These are phyloP conservation scores for Cryptosula pallasiana DNA, from an alignment of 2,888 invertebrate genomes.

Conservation along the genomic window DNA sequence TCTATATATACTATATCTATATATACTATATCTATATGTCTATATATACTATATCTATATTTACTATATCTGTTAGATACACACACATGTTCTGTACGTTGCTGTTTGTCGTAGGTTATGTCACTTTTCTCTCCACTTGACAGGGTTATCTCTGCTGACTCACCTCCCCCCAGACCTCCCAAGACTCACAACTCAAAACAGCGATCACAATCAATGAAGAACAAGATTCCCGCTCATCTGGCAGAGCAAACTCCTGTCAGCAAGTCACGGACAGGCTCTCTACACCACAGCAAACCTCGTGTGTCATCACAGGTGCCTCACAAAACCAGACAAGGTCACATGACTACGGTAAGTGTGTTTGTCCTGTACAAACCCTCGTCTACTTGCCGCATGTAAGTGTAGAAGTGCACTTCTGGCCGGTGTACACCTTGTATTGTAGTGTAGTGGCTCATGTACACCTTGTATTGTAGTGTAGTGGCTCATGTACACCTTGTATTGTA, in stretches of 20 bases:
- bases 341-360: neutral
- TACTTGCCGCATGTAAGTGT: too few relatives aligned
- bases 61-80: too few relatives aligned
- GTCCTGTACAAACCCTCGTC: neutral
- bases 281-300: neutral
- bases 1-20: too few relatives aligned
- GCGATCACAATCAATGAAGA: constrained; percentile 1
- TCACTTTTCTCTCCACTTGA: neutral
- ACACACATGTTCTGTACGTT: too few relatives aligned
- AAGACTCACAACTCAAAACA: neutral
- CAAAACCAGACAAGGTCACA: neutral
- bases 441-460: too few relatives aligned
- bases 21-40: too few relatives aligned
- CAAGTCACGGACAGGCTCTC: neutral
- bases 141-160: neutral
- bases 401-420: too few relatives aligned
- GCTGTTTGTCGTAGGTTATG: neutral
- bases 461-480: too few relatives aligned
- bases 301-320: neutral
- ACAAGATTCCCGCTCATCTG: constrained; percentile 6
- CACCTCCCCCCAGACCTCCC: constrained; percentile 4
- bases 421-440: too few relatives aligned
- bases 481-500: too few relatives aligned
- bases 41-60: too few relatives aligned
- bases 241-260: constrained; percentile 5